These are phyloP conservation scores for Tholera decimalis DNA, from an alignment of 2,888 invertebrate genomes.

Conservation along the genomic window DNA sequence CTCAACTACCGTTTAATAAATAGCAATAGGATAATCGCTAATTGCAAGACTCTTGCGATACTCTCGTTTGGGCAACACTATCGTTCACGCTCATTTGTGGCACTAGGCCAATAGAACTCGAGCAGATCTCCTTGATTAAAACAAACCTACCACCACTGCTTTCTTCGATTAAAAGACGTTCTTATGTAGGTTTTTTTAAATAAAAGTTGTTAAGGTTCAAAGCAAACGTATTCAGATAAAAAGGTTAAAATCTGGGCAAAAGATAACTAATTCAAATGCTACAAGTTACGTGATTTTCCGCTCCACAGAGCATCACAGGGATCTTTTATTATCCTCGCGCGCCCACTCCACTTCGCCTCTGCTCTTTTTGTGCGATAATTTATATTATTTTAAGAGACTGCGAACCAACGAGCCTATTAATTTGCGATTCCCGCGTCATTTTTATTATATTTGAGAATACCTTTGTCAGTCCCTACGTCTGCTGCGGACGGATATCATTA, in stretches of 20 bases:
- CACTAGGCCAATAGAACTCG: conserved; percentile 41
- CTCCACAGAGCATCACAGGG: conserved; percentile 68
- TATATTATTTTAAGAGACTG: conserved; percentile 74
- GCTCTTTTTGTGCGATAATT: conserved; percentile 71
- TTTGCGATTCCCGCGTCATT: conserved; percentile 63
- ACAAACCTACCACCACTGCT: neutral
- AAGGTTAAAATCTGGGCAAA: conserved; percentile 52
- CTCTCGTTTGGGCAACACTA: no score
- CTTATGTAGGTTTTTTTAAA: conserved; percentile 2
- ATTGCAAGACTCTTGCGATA: no score
- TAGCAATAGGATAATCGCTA: no score
- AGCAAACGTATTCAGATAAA: conserved; percentile 36
- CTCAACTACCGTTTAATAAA: no score
- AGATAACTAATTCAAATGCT: conserved; percentile 69
- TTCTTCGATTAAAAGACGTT: neutral
- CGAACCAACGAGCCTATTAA: conserved; percentile 77
- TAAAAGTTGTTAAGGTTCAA: conserved; percentile 15
- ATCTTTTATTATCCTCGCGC: conserved; percentile 71
- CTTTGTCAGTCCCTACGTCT: conserved; percentile 67
- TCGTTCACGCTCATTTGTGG: conserved; percentile 25
- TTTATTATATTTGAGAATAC: conserved; percentile 69
- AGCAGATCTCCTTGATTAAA: conserved; percentile 8
- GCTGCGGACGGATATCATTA: conserved; percentile 80
- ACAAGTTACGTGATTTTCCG: conserved; percentile 76
- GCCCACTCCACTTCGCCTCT: conserved; percentile 58